A percentile compares a stretch with the other conserved stretches of the same genome.
Conservation (phyloP, 2,888 invertebrate species). For the Thyatira batis region DNA sequence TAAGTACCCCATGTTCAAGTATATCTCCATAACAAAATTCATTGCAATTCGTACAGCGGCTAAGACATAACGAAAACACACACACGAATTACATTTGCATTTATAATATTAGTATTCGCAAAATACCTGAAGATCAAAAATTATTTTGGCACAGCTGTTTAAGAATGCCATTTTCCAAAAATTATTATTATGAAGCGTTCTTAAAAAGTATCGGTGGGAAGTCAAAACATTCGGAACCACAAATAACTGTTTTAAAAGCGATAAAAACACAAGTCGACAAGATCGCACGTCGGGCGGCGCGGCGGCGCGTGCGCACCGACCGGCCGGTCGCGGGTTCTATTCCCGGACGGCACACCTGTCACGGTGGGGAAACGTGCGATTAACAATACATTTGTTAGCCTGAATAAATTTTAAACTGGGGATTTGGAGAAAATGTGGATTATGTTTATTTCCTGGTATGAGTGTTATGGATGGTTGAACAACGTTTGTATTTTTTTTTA, state of each 20-base stretch:
- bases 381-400: constrained; percentile 27
- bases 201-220: background rate
- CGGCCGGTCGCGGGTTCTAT: constrained; percentile 20
- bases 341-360: constrained; percentile 34
- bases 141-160: background rate
- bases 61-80: no score
- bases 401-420: background rate
- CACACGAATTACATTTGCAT: no score
- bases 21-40: no score
- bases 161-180: background rate
- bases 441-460: background rate
- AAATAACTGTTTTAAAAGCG: constrained; percentile 1
- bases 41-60: no score
- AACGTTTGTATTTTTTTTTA: no score
- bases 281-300: background rate
- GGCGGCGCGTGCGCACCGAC: constrained; percentile 5
- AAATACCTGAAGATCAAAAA: background rate
- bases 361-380: constrained; percentile 24
- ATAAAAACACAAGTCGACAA: constrained; percentile 1
- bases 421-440: background rate
- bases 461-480: no score
- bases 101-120: no score
- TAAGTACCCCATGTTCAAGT: no score
- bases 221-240: background rate
- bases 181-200: background rate